Evolutionary conservation across 1,140 invertebrate genomes (phyloP).

Genomic region (Caligus rogercresseyi): DNA sequence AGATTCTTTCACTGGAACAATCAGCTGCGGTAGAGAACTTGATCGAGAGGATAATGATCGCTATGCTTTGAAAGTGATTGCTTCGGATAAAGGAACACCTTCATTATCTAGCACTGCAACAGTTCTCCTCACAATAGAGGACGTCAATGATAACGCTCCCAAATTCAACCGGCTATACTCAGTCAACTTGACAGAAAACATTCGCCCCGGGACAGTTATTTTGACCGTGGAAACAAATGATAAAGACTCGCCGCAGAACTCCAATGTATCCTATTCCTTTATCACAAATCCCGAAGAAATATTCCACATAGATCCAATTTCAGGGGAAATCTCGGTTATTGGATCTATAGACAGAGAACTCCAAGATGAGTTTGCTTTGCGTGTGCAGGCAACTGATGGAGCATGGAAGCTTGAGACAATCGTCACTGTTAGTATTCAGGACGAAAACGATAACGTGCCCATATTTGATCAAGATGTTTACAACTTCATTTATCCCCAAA

Average conservation of each 20-base stretch:
- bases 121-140: slow-evolving; percentile 49
- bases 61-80: slow-evolving; percentile 67
- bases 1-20: slow-evolving; percentile 57
- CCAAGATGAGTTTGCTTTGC: slow-evolving; percentile 73
- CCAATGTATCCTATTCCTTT: slow-evolving; percentile 70
- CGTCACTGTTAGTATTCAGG: slow-evolving; percentile 64
- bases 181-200: slow-evolving; percentile 87
- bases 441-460: slow-evolving; percentile 84
- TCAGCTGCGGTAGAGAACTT: slow-evolving; percentile 58
- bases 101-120: slow-evolving; percentile 67
- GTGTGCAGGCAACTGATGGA: slow-evolving; percentile 66
- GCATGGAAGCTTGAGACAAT: slow-evolving; percentile 73
- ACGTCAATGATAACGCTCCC: slow-evolving; percentile 89
- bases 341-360: slow-evolving; percentile 63
- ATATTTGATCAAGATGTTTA: slow-evolving; percentile 72
- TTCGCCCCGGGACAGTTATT: slow-evolving; percentile 75
- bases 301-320: slow-evolving; percentile 66
- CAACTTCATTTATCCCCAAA: slow-evolving; percentile 37
- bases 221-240: slow-evolving; percentile 79
- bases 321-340: slow-evolving; percentile 78
- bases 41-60: slow-evolving; percentile 68
- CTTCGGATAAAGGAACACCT: slow-evolving; percentile 65
- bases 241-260: slow-evolving; percentile 63
- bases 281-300: slow-evolving; percentile 69
- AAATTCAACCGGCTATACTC: slow-evolving; percentile 77